These are phyloP conservation scores for Drosophila kanapiae DNA, from an alignment of 1,140 invertebrate species.

Conservation along the genomic window DNA sequence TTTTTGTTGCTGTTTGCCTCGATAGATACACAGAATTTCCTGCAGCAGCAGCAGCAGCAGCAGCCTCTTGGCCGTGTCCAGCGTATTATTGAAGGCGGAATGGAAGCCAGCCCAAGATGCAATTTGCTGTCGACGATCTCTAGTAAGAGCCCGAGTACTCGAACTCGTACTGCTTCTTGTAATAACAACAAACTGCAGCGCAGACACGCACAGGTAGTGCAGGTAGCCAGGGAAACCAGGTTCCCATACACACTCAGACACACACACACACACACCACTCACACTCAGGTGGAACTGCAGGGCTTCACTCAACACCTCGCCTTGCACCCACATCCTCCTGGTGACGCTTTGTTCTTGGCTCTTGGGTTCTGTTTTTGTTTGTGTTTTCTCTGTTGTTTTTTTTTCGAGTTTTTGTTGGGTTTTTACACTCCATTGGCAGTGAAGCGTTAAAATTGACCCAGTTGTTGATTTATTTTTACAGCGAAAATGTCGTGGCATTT, in stretches of 20 bases:
- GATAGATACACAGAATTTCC: slow-evolving; percentile 78
- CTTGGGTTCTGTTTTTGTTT: slow-evolving; percentile 18
- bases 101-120: slow-evolving; percentile 29
- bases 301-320: slow-evolving; percentile 27
- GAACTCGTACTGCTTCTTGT: neutral
- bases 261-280: no score
- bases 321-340: slow-evolving; percentile 50
- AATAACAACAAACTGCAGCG: no score
- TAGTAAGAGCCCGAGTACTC: slow-evolving; percentile 2
- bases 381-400: neutral
- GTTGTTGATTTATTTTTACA: slow-evolving; percentile 71
- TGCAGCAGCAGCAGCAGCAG: slow-evolving; percentile 43
- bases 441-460: slow-evolving; percentile 78
- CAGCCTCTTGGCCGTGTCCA: slow-evolving; percentile 14
- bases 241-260: slow-evolving; percentile 27
- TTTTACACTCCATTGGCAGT: slow-evolving; percentile 67
- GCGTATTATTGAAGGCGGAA: slow-evolving; percentile 18
- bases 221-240: slow-evolving; percentile 18
- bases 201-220: neutral
- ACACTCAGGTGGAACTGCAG: slow-evolving; percentile 27
- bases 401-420: slow-evolving; percentile 3
- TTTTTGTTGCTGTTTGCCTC: slow-evolving; percentile 21
- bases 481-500: slow-evolving; percentile 21
- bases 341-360: slow-evolving; percentile 43
- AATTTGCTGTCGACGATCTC: slow-evolving; percentile 52